A percentile compares a stretch with the other conserved stretches of the same genome.
Evolutionary conservation across 2,113 vertebrate genomes (phyloP).

Genomic region (Syrmaticus mikado): DNA sequence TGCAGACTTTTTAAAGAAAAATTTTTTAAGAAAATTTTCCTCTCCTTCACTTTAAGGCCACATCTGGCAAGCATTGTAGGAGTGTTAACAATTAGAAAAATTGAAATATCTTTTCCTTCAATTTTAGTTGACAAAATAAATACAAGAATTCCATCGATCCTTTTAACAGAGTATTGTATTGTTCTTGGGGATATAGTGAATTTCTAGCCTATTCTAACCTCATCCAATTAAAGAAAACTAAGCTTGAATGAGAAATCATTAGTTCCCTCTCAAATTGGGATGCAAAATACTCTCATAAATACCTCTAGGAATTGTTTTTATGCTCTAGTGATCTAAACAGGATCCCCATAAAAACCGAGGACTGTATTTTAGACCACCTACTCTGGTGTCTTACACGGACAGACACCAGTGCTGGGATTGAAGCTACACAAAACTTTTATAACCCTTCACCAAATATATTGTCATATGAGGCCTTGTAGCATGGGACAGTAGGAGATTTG

Average conservation of each 20-base stretch:
- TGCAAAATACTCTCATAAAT: neutral
- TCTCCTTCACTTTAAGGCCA: constrained; percentile 45
- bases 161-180: constrained; percentile 47
- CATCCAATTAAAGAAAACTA: neutral
- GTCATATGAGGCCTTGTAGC: fast-evolving
- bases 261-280: neutral
- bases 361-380: neutral
- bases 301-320: constrained; percentile 9
- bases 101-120: constrained; percentile 51
- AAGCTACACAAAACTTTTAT: neutral
- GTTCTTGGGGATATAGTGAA: neutral
- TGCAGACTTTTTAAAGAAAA: constrained; percentile 6
- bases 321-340: neutral
- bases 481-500: neutral
- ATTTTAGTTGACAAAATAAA: constrained; percentile 66
- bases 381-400: neutral
- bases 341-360: neutral
- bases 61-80: constrained; percentile 59
- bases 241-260: neutral
- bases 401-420: neutral
- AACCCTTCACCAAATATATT: fast-evolving
- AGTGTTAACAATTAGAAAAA: constrained; percentile 66
- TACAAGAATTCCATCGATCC: constrained; percentile 49
- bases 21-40: constrained; percentile 39
- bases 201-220: constrained; percentile 21